Evolutionary conservation across 2,113 vertebrate genomes (phyloP), one percentile per base, ranked within the genome.

Genomic region (Cavia porcellus): DNA sequence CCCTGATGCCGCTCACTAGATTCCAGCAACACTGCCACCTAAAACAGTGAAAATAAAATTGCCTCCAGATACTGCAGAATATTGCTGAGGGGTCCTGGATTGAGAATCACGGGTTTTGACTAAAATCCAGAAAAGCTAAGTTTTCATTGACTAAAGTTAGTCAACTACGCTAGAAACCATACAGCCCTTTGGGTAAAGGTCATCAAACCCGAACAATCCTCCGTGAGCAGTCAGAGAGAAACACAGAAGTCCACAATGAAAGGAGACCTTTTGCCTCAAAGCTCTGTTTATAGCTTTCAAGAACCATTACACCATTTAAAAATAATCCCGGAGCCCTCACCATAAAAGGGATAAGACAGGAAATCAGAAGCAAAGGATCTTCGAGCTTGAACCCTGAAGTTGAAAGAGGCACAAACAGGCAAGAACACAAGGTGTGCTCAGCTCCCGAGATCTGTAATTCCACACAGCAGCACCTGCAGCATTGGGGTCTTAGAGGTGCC

Each of bases 401-500:
- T 59, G 35, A 17, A 94, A 82, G 80, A 86, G 2, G 32, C 11
- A 77, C 55, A 35, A 93, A 79, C 6, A 75, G 45, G 1, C 47
- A 80, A 13, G n/a, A 45, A 50, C 4, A 12, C n/a, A 62, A 66
- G 89, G 68, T 45, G 15, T 17, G n/a, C 9, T 42, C 66, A 17
- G 85, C 45, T 52, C 13, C 3, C 4, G 28, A 86, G 55, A n/a
- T 59, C 24, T 77, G 57, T 42, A 62, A 62, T 5, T 79, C 28
- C 38, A 38, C 4, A 47, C 2, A 30, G 19, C 0, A 0, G n/a
- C 24, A 42, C 50, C 38, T 13, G 20, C 10, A 66, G 79, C 25
- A 2, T 20, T 0, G 0, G 30, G 42, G 47, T 13, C 15, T 30
- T 1, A 0, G 3, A 81, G n/a, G 10, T 17, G 2, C 7, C 3